Base-by-base conservation (phyloP, 1,140 invertebrate genomes). In the Cheumatopsyche charites region DNA sequence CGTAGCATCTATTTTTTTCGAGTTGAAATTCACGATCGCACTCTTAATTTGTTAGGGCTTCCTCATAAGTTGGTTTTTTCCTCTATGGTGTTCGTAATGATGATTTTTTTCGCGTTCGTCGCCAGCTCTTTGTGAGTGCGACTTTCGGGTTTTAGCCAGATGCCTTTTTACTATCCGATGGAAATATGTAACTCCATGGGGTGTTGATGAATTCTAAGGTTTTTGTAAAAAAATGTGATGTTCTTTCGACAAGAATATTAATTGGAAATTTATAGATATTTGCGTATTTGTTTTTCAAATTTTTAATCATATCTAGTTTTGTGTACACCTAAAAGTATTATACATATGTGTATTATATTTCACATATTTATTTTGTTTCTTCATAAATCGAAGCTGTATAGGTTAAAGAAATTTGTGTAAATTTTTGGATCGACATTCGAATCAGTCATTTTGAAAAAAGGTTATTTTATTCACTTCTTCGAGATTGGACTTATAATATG, bases 161-260 rank as follows among this genome's bases (percentile, higher is more conserved):
- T 68, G 45, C 43, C 41, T 68, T 68, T 68, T 68, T 52, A 19
- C 9, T 23, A 9, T 36, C 29, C 21, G 17, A 58, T 26, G 42
- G 25, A 68, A 68, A 68, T 68, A 55, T 68, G 11, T 68, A 55
- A 55, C 66, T 11, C 66, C 6, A 26, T 43, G 45, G 66, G 66
- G 49, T 68, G 66, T 29, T 68, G 49, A 68, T 68, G 66, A 55
- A 55, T 23, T 68, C 26, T 55, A 68, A 17, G 42, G 43, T 66
- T 47, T 66, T 66, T 47, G 5, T 21, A 19, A 7, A 15, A 47
- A 66, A 66, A 65, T n/a, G n/a, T n/a, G n/a, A n/a, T n/a, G n/a
- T n/a, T n/a, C n/a, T n/a, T n/a, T n/a, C n/a, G n/a, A n/a, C n/a
- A n/a, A n/a, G n/a, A n/a, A n/a, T n/a, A n/a, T n/a, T n/a, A n/a